These are phyloP conservation scores for Epirrita christyi DNA, from an alignment of 2,888 invertebrate genomes.

Conservation along the genomic window DNA sequence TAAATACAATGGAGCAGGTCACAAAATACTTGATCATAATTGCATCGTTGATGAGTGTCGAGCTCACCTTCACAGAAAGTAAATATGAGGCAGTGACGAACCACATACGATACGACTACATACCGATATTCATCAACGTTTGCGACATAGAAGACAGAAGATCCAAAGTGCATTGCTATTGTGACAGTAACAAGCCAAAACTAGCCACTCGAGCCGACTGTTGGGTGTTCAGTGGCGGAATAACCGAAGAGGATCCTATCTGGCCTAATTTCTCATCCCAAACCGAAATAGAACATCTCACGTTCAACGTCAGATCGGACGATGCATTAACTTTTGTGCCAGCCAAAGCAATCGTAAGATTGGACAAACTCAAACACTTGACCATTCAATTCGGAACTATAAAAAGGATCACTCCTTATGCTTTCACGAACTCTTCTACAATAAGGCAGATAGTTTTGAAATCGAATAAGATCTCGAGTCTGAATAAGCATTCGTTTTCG, in stretches of 20 bases:
- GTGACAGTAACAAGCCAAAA: conserved; percentile 74
- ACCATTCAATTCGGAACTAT: conserved; percentile 90
- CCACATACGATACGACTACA: conserved; percentile 65
- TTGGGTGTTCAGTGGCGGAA: conserved; percentile 86
- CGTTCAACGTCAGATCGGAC: conserved; percentile 89
- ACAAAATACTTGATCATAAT: conserved; percentile 72
- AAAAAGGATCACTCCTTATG: conserved; percentile 88
- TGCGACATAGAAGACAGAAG: conserved; percentile 76
- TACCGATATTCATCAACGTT: conserved; percentile 73
- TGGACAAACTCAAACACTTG: conserved; percentile 88
- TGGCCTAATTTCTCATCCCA: conserved; percentile 91
- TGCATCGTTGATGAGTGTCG: conserved; percentile 71
- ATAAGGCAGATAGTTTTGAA: conserved; percentile 88
- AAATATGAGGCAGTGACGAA: conserved; percentile 70
- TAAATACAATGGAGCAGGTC: conserved; percentile 63
- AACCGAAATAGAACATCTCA: conserved; percentile 87
- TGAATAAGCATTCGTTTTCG: conserved; percentile 89
- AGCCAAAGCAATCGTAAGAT: conserved; percentile 87
- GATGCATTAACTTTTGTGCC: conserved; percentile 89
- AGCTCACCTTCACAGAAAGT: conserved; percentile 70
- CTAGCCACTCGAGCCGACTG: conserved; percentile 89
- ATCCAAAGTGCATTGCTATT: conserved; percentile 80
- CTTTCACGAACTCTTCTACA: conserved; percentile 90
- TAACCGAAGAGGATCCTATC: conserved; percentile 87
- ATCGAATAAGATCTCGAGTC: conserved; percentile 87